Base-by-base conservation (phyloP, 2,888 invertebrate species). In the Drosophila melanocephala region DNA sequence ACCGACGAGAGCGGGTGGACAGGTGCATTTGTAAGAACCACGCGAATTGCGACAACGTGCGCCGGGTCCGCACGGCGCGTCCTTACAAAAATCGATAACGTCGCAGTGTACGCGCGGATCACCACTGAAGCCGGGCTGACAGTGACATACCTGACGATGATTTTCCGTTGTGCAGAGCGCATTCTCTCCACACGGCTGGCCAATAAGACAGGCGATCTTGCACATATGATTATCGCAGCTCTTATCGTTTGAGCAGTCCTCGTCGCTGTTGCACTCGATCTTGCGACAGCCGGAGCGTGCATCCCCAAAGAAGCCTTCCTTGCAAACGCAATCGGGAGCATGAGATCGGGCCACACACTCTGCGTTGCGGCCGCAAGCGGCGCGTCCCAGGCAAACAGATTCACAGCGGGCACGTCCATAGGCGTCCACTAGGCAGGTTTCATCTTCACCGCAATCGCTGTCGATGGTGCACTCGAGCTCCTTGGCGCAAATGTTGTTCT, bases 71-170 rank as follows among this genome's bases (percentile, higher is more conserved):
- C 98, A 98, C 10, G 97, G 97, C 51, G 95, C 95, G 81, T 95
- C 95, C 58, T 95, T 95, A 90, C 98, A 98, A 93, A 96, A 97
- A 93, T 98, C 96, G 63, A 97, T 96, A 62, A 96, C 94, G 61
- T 94, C 94, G 89, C 98, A 98, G 30, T 96, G 96, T 35, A 94
- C 94, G 14, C 95, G 94, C 3, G 97, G 96, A 92, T 97, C 96
- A 5, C 97, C 98, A 0, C 97, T 97, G 89, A 95, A 97, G 1
- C 98, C 98, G 16, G 98, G 97, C 93, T 97, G 97, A 92, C 98
- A 98, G 86, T 97, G 96, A 91, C 97, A 97, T 1, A 95, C 95
- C 92, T 96, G 96, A 75, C 95, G 95, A 90, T 98, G 98, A 87
- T 96, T 95, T 92, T 97, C 97, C 3, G 97, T 96, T 0, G 97